Percentiles rank a stretch among this genome's conserved stretches.
phyloP scores from a whole-genome alignment of 2,888 invertebrate species.

The Drosophila mimica region DNA sequence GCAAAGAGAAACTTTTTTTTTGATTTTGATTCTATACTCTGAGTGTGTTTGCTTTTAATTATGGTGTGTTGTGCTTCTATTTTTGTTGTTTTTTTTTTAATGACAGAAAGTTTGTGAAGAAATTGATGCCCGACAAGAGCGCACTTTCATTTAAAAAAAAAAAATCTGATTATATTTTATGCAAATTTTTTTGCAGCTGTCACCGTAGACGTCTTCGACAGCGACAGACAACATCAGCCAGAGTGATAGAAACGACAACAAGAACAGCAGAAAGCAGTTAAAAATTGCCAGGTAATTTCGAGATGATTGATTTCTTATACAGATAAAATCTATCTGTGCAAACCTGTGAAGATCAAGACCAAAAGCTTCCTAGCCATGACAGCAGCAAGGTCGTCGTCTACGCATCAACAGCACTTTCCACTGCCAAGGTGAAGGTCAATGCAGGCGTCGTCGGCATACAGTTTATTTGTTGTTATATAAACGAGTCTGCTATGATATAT shows the following conservation, averaged over 20 bases:
- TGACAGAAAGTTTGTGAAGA: constrained; percentile 37
- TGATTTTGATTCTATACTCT: constrained; percentile 37
- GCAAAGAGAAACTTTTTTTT: constrained; percentile 70
- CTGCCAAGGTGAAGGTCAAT: constrained; percentile 78
- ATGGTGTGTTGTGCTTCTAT: constrained; percentile 23
- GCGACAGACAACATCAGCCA: not conserved
- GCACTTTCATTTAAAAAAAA: constrained; percentile 36
- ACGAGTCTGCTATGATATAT: constrained; percentile 26
- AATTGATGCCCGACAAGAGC: constrained; percentile 61
- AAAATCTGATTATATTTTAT: constrained; percentile 66
- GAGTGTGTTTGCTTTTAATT: constrained; percentile 36
- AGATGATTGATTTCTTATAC: constrained; percentile 16
- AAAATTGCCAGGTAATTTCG: constrained; percentile 48
- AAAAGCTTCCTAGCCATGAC: constrained; percentile 26
- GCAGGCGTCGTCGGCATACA: constrained; percentile 53
- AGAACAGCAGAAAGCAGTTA: not conserved
- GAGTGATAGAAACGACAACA: constrained; percentile 6
- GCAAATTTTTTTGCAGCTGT: constrained; percentile 65
- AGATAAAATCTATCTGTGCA: constrained; percentile 7
- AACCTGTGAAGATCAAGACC: constrained; percentile 66
- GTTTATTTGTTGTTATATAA: constrained; percentile 77
- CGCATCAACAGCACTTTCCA: constrained; percentile 37
- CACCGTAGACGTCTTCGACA: not conserved
- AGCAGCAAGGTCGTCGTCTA: constrained; percentile 41
- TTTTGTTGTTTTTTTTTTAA: constrained; percentile 27